Conservation (phyloP, 2,113 vertebrate genomes). For the Triplophysa tibetana region DNA sequence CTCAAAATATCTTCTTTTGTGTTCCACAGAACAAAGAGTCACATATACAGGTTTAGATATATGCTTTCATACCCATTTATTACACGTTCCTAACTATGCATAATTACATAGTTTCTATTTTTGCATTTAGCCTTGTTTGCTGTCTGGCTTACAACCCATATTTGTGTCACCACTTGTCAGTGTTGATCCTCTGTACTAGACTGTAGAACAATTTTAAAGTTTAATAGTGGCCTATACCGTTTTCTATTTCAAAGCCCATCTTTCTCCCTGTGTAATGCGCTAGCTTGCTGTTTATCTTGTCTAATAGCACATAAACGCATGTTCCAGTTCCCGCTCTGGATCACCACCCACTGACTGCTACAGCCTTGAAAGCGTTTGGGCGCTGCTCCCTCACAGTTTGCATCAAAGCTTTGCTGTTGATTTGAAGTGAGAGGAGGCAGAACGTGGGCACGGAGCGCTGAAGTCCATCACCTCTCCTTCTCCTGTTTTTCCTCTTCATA, state of each 20-base stretch:
- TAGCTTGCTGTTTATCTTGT: constrained; percentile 34
- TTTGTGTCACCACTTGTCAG: too few species aligned
- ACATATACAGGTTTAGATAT: too few species aligned
- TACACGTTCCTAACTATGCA: too few species aligned
- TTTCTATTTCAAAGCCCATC: background rate
- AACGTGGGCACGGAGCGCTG: constrained; percentile 21
- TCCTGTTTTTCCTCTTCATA: constrained; percentile 14
- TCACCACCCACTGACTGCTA: constrained; percentile 35
- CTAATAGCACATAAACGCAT: constrained; percentile 20
- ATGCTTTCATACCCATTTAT: too few species aligned
- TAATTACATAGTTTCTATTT: too few species aligned
- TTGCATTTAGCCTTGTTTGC: too few species aligned
- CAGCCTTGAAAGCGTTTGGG: constrained; percentile 11
- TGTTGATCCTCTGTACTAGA: too few species aligned
- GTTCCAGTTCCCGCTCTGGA: constrained; percentile 19
- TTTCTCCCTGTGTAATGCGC: background rate
- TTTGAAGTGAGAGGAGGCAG: constrained; percentile 39
- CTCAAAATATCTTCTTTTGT: too few species aligned
- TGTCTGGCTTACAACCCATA: too few species aligned
- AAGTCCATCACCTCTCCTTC: constrained; percentile 33
- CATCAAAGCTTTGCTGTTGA: constrained; percentile 35
- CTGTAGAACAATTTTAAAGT: too few species aligned
- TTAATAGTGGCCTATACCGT: background rate
- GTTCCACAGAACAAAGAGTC: too few species aligned
- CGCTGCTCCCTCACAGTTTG: constrained; percentile 34